Evolutionary conservation across 2,888 invertebrate genomes (phyloP).

Genomic region (Gryllus longicercus): DNA sequence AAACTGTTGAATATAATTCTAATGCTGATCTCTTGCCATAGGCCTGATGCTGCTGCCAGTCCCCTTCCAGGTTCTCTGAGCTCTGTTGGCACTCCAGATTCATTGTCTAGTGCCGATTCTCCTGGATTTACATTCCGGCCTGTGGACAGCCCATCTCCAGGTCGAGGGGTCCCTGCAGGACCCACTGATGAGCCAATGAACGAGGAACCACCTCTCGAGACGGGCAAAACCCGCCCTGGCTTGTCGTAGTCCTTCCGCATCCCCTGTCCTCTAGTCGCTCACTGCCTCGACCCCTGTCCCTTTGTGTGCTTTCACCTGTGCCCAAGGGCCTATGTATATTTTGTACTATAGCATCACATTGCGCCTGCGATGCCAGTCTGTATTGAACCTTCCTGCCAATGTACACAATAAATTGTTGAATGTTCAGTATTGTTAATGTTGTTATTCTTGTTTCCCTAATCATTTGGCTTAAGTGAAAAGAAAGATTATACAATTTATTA

Average conservation of each 20-base stretch:
- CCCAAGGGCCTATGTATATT: slow-evolving; percentile 17
- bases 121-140: slow-evolving; percentile 56
- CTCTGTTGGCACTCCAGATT: slow-evolving; percentile 60
- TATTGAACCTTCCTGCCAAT: background rate
- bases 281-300: background rate
- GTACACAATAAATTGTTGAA: slow-evolving; percentile 7
- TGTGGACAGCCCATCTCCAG: slow-evolving; percentile 56
- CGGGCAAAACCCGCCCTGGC: background rate
- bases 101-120: slow-evolving; percentile 59
- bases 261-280: slow-evolving; percentile 4
- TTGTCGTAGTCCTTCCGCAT: background rate
- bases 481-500: too few species aligned
- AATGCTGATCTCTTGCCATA: slow-evolving; percentile 10
- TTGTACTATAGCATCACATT: slow-evolving; percentile 4
- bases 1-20: too few species aligned
- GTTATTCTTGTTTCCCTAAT: too few species aligned
- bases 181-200: slow-evolving; percentile 46
- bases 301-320: slow-evolving; percentile 7
- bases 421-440: background rate
- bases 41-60: slow-evolving; percentile 44
- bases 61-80: slow-evolving; percentile 55
- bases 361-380: background rate
- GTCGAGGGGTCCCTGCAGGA: slow-evolving; percentile 40
- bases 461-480: too few species aligned
- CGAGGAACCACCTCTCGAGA: slow-evolving; percentile 45